These are phyloP conservation scores for Prochilodus magdalenae DNA, from an alignment of 2,113 vertebrate genomes.

Conservation along the genomic window DNA sequence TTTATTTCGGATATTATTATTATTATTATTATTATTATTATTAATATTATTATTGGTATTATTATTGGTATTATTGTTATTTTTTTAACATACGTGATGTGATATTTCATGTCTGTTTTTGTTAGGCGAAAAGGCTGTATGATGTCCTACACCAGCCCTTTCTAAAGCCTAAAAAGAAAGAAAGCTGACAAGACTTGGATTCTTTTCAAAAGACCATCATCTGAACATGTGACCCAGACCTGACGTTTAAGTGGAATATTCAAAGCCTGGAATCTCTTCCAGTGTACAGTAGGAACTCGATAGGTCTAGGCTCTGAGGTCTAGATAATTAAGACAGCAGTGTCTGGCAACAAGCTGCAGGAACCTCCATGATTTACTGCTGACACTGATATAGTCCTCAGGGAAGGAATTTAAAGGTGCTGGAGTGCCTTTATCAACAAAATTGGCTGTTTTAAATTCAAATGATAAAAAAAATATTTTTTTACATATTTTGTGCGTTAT, in stretches of 20 bases:
- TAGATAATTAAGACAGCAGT: neutral
- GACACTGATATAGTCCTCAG: neutral
- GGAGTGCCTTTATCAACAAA: neutral
- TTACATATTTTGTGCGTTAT: neutral
- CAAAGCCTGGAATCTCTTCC: no score
- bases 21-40: no score
- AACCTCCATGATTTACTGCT: neutral
- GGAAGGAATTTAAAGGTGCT: neutral
- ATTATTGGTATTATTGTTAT: no score
- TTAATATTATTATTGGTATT: no score
- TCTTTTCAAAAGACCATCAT: neutral
- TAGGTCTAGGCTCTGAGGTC: neutral
- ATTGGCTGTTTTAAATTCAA: neutral
- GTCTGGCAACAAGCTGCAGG: neutral
- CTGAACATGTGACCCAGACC: no score
- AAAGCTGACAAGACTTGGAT: neutral
- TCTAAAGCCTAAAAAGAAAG: constrained; percentile 54
- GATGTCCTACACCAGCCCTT: constrained; percentile 58
- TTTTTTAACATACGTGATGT: no score
- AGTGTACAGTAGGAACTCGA: no score
- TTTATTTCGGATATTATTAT: no score
- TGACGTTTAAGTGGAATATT: no score
- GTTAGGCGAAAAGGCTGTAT: constrained; percentile 51
- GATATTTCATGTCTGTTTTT: neutral
- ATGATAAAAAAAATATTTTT: neutral